Evolutionary conservation across 2,888 invertebrate genomes (phyloP).

Genomic region (Drosophila anomalata): DNA sequence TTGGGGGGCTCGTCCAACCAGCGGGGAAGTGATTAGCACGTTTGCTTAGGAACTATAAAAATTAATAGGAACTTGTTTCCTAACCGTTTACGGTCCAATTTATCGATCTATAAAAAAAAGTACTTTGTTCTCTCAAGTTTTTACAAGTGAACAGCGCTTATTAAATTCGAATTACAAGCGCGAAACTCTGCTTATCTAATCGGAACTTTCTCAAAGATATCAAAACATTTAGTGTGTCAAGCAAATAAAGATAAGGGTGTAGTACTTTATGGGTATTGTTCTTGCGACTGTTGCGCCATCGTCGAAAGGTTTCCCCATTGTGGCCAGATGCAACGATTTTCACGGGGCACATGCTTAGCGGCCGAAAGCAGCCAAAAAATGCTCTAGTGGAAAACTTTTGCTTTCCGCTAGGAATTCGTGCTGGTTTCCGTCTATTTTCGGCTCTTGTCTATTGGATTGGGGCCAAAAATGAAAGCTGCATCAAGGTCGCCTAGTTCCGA

Average conservation of each 20-base stretch:
- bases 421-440: slow-evolving; percentile 46
- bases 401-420: slow-evolving; percentile 53
- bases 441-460: slow-evolving; percentile 56
- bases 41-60: neutral
- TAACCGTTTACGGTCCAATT: slow-evolving; percentile 5
- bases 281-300: slow-evolving; percentile 27
- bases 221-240: slow-evolving; percentile 48
- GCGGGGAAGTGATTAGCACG: slow-evolving; percentile 8
- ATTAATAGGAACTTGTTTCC: slow-evolving; percentile 27
- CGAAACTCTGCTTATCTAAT: slow-evolving; percentile 55
- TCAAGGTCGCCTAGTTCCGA: slow-evolving; percentile 20
- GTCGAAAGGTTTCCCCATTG: slow-evolving; percentile 25
- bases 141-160: slow-evolving; percentile 26
- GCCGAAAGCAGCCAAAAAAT: slow-evolving; percentile 18
- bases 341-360: slow-evolving; percentile 43
- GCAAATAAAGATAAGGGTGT: slow-evolving; percentile 56
- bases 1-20: slow-evolving; percentile 51
- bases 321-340: slow-evolving; percentile 29
- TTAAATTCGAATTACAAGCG: slow-evolving; percentile 45
- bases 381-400: slow-evolving; percentile 56
- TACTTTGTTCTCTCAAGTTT: slow-evolving; percentile 19
- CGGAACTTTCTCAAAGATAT: slow-evolving; percentile 52
- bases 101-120: slow-evolving; percentile 27
- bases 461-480: slow-evolving; percentile 58
- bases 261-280: slow-evolving; percentile 9